phyloP scores from a whole-genome alignment of 1,140 invertebrate species.

The Antheraea mylitta region DNA sequence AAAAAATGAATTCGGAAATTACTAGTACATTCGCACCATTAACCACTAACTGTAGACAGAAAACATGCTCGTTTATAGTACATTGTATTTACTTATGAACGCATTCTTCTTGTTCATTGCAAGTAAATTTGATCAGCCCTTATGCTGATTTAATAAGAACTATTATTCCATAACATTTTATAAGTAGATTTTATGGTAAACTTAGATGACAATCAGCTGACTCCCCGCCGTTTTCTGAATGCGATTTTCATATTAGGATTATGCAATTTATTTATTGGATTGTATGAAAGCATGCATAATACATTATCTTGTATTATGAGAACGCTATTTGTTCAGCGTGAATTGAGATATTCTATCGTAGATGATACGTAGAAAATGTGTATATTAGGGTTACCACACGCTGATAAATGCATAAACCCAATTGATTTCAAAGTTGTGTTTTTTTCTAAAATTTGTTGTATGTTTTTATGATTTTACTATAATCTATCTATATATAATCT shows the following conservation, averaged over 20 bases:
- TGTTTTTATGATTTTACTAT: too few species aligned
- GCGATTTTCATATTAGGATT: constrained; percentile 25
- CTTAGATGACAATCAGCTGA: constrained; percentile 27
- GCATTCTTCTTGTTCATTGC: constrained; percentile 18
- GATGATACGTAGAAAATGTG: neutral
- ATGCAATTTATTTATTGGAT: constrained; percentile 21
- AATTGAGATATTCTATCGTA: neutral
- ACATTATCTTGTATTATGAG: neutral
- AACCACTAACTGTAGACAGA: constrained; percentile 50
- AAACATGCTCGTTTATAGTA: constrained; percentile 50
- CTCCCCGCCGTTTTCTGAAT: constrained; percentile 26
- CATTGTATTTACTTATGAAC: constrained; percentile 35
- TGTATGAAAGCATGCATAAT: neutral
- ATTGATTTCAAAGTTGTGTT: neutral
- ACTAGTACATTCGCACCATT: constrained; percentile 37
- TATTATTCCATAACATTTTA: constrained; percentile 15
- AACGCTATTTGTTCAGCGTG: neutral
- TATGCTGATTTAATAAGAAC: constrained; percentile 15
- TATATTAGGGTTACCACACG: neutral
- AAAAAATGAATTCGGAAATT: constrained; percentile 20
- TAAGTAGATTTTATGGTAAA: constrained; percentile 19
- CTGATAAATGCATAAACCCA: neutral
- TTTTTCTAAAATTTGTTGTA: too few species aligned
- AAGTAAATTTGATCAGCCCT: constrained; percentile 14
- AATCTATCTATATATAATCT: too few species aligned